These are phyloP conservation scores for Epinephelus malabaricus DNA, from an alignment of 2,797 vertebrate genomes.

Conservation along the genomic window DNA sequence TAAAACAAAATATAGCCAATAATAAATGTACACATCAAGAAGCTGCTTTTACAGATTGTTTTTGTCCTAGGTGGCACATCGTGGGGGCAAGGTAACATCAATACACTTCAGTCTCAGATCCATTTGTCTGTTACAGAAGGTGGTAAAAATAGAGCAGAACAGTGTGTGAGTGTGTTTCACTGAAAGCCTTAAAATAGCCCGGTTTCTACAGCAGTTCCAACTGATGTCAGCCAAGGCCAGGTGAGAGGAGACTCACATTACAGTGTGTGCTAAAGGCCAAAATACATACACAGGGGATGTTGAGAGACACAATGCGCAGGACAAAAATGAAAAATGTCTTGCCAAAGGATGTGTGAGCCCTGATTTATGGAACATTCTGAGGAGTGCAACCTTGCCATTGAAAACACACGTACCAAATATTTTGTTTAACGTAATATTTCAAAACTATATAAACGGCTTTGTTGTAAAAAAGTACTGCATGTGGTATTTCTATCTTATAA, in stretches of 20 bases:
- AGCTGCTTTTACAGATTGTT: constrained; percentile 1
- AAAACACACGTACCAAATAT: not conserved
- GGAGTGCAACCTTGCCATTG: not conserved
- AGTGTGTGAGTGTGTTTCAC: constrained; percentile 25
- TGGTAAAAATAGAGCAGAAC: constrained; percentile 39
- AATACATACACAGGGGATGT: not conserved
- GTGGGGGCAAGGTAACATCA: constrained; percentile 17
- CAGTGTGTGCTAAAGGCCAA: constrained; percentile 13
- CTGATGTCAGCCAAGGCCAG: constrained; percentile 9
- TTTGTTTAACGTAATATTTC: not conserved
- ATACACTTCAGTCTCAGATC: constrained; percentile 22
- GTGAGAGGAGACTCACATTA: constrained; percentile 15
- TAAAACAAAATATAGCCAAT: not conserved
- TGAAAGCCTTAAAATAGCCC: constrained; percentile 38
- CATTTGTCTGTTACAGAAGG: constrained; percentile 38
- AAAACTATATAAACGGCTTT: not conserved
- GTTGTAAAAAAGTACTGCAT: not conserved
- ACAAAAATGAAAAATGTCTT: not conserved
- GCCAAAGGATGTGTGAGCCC: not conserved
- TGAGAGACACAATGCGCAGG: not conserved
- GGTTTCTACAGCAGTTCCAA: constrained; percentile 11
- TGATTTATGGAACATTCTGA: not conserved
- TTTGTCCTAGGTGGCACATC: constrained; percentile 25
- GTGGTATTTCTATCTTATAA: no score
- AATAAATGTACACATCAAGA: constrained; percentile 10